phyloP scores from a whole-genome alignment of 2,888 invertebrate species.

The Parnassius apollo region DNA sequence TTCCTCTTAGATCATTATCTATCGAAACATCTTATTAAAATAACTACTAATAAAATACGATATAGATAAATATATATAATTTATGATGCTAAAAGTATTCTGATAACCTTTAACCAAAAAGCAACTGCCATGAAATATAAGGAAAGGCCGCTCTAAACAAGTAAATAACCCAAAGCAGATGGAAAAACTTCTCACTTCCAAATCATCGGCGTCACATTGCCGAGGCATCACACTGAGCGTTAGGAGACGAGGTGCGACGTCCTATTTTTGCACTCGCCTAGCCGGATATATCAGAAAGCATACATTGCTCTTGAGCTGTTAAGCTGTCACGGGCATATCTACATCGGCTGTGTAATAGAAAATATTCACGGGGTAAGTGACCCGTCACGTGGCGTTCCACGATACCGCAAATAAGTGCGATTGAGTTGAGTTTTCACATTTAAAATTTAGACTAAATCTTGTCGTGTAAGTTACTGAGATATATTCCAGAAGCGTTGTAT shows the following conservation, averaged over 20 bases:
- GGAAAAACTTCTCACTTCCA: slow-evolving; percentile 11
- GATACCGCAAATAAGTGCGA: slow-evolving; percentile 28
- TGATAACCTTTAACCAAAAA: slow-evolving; percentile 6
- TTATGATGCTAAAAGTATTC: slow-evolving; percentile 10
- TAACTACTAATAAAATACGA: too few species aligned
- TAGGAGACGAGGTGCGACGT: slow-evolving; percentile 4
- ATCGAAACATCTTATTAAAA: too few species aligned
- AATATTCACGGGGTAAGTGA: slow-evolving; percentile 38
- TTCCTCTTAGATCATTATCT: too few species aligned
- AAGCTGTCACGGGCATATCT: background rate
- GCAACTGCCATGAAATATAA: slow-evolving; percentile 1
- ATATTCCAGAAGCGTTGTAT: slow-evolving; percentile 7
- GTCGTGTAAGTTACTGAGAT: slow-evolving; percentile 10
- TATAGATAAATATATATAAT: background rate
- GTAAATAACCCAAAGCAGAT: background rate
- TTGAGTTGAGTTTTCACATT: slow-evolving; percentile 24
- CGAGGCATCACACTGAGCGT: slow-evolving; percentile 1
- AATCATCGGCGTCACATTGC: slow-evolving; percentile 16
- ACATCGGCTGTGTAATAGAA: slow-evolving; percentile 27
- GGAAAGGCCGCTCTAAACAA: slow-evolving; percentile 5
- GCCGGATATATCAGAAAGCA: slow-evolving; percentile 6
- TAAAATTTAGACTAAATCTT: slow-evolving; percentile 30
- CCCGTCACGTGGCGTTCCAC: slow-evolving; percentile 45
- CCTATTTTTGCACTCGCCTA: slow-evolving; percentile 18
- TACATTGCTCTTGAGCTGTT: background rate